A percentile compares a stretch with the other conserved stretches of the same genome.
Evolutionary conservation across 2,113 vertebrate species (phyloP).

Genomic region (Arizona elegans): DNA sequence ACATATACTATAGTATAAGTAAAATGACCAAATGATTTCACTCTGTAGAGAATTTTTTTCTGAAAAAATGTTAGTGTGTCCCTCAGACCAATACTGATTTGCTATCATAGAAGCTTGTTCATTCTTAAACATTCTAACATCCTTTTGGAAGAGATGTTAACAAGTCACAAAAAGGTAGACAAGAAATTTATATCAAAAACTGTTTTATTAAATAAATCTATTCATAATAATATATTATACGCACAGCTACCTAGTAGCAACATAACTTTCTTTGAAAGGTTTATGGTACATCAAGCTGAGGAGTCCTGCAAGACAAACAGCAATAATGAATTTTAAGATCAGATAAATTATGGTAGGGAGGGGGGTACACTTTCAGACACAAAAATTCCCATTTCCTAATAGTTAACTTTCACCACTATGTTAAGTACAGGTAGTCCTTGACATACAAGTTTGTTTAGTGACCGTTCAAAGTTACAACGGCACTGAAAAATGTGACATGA

Average conservation of each 20-base stretch:
- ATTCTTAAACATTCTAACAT: background rate
- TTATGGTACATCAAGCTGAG: background rate
- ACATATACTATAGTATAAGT: background rate
- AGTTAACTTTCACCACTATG: background rate
- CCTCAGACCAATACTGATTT: background rate
- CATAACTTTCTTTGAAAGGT: background rate
- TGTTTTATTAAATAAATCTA: background rate
- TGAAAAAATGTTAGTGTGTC: background rate
- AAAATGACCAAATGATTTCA: background rate
- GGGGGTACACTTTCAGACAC: background rate
- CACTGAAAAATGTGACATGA: background rate
- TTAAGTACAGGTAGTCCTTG: background rate
- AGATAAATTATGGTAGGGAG: background rate
- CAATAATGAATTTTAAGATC: background rate
- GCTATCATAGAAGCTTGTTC: background rate
- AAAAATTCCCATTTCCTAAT: background rate
- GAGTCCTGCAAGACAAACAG: conserved; percentile 7
- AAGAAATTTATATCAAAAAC: background rate
- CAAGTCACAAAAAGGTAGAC: background rate
- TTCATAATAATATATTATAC: background rate
- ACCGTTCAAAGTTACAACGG: background rate
- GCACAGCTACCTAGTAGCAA: conserved; percentile 26
- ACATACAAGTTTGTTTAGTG: background rate
- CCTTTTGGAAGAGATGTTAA: background rate
- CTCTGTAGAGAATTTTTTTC: background rate